Evolutionary conservation across 2,888 invertebrate genomes (phyloP).

Genomic region (Luperina nickerlii): DNA sequence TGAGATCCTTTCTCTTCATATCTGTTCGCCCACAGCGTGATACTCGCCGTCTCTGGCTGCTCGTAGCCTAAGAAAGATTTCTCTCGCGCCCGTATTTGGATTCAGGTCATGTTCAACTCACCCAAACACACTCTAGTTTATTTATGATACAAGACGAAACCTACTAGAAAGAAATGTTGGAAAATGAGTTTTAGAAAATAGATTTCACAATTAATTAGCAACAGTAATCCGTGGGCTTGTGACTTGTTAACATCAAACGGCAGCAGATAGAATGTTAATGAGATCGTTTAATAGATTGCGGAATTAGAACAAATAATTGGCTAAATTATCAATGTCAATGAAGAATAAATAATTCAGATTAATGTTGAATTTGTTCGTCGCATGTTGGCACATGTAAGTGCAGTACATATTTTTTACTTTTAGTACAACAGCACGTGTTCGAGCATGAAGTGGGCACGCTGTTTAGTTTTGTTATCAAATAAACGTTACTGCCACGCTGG

Average conservation of each 20-base stretch:
- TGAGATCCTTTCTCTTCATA: slow-evolving; percentile 80
- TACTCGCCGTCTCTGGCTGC: slow-evolving; percentile 68
- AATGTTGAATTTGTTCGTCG: slow-evolving; percentile 24
- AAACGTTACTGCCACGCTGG: slow-evolving; percentile 46
- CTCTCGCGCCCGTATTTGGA: slow-evolving; percentile 87
- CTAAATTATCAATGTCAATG: slow-evolving; percentile 14
- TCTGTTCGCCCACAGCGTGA: slow-evolving; percentile 71
- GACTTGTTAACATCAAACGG: slow-evolving; percentile 11
- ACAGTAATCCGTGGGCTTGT: slow-evolving; percentile 30
- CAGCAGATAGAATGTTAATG: slow-evolving; percentile 32
- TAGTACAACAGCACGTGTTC: slow-evolving; percentile 61
- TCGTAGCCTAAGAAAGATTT: slow-evolving; percentile 81
- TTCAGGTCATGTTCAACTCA: slow-evolving; percentile 85
- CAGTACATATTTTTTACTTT: slow-evolving; percentile 52
- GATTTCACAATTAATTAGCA: slow-evolving; percentile 39
- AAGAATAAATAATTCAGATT: slow-evolving; percentile 24
- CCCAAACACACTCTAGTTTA: slow-evolving; percentile 80
- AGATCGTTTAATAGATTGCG: slow-evolving; percentile 12
- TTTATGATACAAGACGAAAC: slow-evolving; percentile 49
- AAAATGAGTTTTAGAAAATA: slow-evolving; percentile 40
- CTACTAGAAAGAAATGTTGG: slow-evolving; percentile 25
- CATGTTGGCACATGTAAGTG: slow-evolving; percentile 49
- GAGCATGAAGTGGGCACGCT: slow-evolving; percentile 56
- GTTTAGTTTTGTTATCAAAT: slow-evolving; percentile 66
- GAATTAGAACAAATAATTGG: slow-evolving; percentile 14